These are phyloP conservation scores for Lamprologus tigripictilis DNA, from an alignment of 2,113 vertebrate species.

Conservation along the genomic window DNA sequence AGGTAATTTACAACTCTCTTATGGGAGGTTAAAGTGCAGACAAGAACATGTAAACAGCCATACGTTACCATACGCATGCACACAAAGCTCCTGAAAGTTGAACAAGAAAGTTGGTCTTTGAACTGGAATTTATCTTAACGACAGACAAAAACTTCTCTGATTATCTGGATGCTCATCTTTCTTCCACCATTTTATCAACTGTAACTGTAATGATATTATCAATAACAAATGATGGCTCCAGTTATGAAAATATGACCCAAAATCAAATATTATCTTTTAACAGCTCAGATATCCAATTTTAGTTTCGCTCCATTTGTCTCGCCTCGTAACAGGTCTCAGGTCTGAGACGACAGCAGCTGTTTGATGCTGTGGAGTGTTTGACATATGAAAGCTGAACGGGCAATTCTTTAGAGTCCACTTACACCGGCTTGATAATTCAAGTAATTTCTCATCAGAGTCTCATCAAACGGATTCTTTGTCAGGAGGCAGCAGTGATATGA, in stretches of 20 bases:
- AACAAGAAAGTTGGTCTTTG: background rate
- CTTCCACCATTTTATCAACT: background rate
- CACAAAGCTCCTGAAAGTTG: background rate
- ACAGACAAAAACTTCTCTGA: background rate
- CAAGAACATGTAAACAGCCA: background rate
- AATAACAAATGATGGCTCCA: background rate
- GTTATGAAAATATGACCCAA: background rate
- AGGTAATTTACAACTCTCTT: background rate
- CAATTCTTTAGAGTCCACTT: background rate
- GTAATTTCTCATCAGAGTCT: background rate
- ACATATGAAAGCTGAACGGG: background rate
- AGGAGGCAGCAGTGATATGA: background rate
- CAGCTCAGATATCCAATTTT: background rate
- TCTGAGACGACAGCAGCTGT: background rate
- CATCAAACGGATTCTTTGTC: background rate
- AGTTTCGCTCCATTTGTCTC: background rate
- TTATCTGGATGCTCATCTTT: background rate
- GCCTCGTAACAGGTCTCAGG: background rate
- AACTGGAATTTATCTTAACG: background rate
- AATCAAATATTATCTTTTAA: background rate
- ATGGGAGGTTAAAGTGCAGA: background rate
- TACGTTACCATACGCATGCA: background rate
- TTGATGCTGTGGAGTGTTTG: background rate
- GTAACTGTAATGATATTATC: background rate
- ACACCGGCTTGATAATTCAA: background rate